Conservation (phyloP, 2,797 vertebrate genomes). For the Geotrypetes seraphini region DNA sequence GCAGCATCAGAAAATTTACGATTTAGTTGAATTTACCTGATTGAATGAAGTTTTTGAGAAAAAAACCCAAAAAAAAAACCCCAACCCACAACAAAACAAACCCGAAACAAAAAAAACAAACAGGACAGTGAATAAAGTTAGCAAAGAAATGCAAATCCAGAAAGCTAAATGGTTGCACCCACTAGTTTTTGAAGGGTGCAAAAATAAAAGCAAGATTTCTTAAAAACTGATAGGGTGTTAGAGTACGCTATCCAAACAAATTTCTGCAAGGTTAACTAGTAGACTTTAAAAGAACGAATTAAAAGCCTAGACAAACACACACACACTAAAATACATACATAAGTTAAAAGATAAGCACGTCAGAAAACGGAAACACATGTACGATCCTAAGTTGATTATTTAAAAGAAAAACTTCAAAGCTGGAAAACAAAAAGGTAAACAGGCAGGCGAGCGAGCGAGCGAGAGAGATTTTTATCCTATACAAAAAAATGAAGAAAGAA, state of each 20-base stretch:
- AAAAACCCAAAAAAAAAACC: no score
- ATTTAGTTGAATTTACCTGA: slow-evolving; percentile 59
- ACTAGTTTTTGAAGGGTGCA: slow-evolving; percentile 43
- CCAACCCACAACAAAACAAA: no score
- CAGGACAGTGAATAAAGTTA: slow-evolving; percentile 8
- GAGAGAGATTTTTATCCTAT: no score
- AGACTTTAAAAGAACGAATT: no score
- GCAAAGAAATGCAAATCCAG: slow-evolving; percentile 15
- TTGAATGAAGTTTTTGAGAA: slow-evolving; percentile 34
- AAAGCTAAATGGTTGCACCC: slow-evolving; percentile 45
- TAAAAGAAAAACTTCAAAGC: background rate
- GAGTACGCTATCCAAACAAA: slow-evolving; percentile 34
- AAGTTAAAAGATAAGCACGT: background rate
- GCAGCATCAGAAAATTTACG: slow-evolving; percentile 47
- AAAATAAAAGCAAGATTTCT: slow-evolving; percentile 34
- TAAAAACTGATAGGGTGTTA: slow-evolving; percentile 31
- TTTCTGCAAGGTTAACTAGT: slow-evolving; percentile 19
- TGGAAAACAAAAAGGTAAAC: background rate
- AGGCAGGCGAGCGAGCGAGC: no score
- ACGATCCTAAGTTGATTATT: no score
- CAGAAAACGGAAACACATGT: background rate
- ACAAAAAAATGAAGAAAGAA: slow-evolving; percentile 16
- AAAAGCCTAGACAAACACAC: no score
- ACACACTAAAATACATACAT: no score
- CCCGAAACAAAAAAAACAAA: no score